Evolutionary conservation across 2,888 invertebrate genomes (phyloP), one percentile per base, ranked within the genome.

Genomic region (Choreutis nemorana): DNA sequence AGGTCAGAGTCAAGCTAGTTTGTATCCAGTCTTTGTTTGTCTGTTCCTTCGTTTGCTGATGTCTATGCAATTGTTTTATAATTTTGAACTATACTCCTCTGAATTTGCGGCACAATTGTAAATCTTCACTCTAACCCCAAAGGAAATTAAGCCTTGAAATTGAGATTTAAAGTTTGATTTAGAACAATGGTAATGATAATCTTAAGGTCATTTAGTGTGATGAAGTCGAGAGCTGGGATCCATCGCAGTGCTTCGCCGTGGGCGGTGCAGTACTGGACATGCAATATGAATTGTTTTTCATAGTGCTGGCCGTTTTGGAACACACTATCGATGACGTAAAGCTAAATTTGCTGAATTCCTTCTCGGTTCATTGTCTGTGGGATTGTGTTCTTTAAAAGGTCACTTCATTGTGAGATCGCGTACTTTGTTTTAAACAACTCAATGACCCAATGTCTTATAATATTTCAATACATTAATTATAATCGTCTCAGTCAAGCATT

Each of bases 221-320:
- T 26, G 11, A 16, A 29, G 33, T 36, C 32, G 39, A 48, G 50
- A 45, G 45, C 53, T 55, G 41, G 55, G 45, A 55, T 57, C 48
- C 56, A 48, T 52, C 50, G 59, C 48, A 47, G 42, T 42, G 36
- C 40, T 39, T 53, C 64, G 52, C 70, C 63, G 72, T 75, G 72
- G 73, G 75, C 72, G 73, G 68, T 56, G 53, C 50, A 47, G 50
- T 55, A 51, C 60, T 63, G 71, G 70, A 65, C 70, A 68, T 56
- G 64, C 63, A 65, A 67, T 71, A 70, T 70, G 66, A 65, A 66
- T 65, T 61, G 64, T 72, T n/a, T n/a, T n/a, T n/a, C n/a, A n/a
- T n/a, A n/a, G n/a, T n/a, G n/a, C n/a, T n/a, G n/a, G n/a, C n/a
- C n/a, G n/a, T n/a, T n/a, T n/a, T n/a, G n/a, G n/a, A n/a, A n/a